A percentile compares a stretch with the other conserved stretches of the same genome.
Conservation (phyloP, 2,888 invertebrate species). For the Biston betularia region DNA sequence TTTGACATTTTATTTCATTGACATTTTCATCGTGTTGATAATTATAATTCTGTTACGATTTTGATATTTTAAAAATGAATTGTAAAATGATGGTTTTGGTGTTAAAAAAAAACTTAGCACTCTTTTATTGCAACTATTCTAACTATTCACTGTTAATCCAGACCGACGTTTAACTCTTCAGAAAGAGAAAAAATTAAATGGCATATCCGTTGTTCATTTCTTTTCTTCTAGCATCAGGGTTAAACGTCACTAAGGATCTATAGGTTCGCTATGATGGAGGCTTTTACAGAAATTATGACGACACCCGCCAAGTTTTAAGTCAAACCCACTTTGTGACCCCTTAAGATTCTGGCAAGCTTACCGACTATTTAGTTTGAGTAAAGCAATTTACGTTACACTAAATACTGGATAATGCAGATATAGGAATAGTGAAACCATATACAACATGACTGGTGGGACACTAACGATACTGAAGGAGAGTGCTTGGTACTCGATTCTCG, state of each 20-base stretch:
- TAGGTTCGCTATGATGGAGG: constrained; percentile 64
- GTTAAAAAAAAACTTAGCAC: too few relatives aligned
- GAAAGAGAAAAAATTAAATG: background rate
- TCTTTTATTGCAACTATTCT: too few relatives aligned
- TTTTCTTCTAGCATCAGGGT: constrained; percentile 42
- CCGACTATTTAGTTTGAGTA: constrained; percentile 20
- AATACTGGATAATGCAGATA: background rate
- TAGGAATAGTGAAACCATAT: background rate
- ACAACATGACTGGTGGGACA: too few relatives aligned
- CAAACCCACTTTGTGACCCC: constrained; percentile 48
- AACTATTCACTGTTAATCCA: too few relatives aligned
- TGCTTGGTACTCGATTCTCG: too few relatives aligned
- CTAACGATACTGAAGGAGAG: too few relatives aligned
- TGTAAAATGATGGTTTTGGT: too few relatives aligned
- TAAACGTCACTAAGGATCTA: constrained; percentile 62
- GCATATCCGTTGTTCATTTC: constrained; percentile 22
- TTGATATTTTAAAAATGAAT: too few relatives aligned
- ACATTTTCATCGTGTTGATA: too few relatives aligned
- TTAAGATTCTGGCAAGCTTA: constrained; percentile 39
- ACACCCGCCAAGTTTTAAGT: constrained; percentile 61
- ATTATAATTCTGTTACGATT: too few relatives aligned
- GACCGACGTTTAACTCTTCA: too few relatives aligned
- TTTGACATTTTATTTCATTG: too few relatives aligned
- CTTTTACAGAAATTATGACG: constrained; percentile 74
- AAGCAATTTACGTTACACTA: constrained; percentile 24